Conservation (phyloP, 1,140 invertebrate genomes). For the Eueides isabella region DNA sequence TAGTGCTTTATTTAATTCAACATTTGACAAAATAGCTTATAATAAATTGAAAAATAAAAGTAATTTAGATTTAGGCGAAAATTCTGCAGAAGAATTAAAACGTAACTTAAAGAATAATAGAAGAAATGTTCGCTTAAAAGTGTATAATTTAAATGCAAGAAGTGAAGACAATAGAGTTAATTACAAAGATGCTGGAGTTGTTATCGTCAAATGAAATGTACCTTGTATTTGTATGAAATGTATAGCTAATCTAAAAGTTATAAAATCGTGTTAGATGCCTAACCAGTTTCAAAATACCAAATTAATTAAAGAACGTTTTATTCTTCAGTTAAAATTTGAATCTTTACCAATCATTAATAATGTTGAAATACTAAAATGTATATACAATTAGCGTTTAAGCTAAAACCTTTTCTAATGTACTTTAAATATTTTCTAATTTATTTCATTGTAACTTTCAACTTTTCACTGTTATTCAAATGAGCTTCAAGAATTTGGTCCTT, state of each 20-base stretch:
- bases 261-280: not conserved
- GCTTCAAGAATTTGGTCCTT: slow-evolving; percentile 22
- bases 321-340: not conserved
- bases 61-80: not conserved
- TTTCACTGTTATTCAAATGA: slow-evolving; percentile 21
- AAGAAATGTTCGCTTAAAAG: slow-evolving; percentile 20
- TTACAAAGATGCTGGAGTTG: slow-evolving; percentile 31
- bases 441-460: slow-evolving; percentile 23
- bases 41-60: not conserved
- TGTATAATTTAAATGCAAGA: slow-evolving; percentile 26
- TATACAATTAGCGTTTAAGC: not conserved
- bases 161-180: slow-evolving; percentile 25
- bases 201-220: slow-evolving; percentile 36
- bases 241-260: not conserved
- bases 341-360: not conserved
- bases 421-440: slow-evolving; percentile 27
- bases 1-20: not conserved
- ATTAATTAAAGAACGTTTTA: not conserved
- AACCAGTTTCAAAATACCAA: not conserved
- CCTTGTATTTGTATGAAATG: not conserved
- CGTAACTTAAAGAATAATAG: not conserved
- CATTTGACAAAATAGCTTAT: slow-evolving; percentile 7
- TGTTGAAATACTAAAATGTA: too few species aligned
- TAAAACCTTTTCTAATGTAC: not conserved
- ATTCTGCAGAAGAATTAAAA: not conserved